phyloP scores from a whole-genome alignment of 2,888 invertebrate species.

The Theretra japonica region DNA sequence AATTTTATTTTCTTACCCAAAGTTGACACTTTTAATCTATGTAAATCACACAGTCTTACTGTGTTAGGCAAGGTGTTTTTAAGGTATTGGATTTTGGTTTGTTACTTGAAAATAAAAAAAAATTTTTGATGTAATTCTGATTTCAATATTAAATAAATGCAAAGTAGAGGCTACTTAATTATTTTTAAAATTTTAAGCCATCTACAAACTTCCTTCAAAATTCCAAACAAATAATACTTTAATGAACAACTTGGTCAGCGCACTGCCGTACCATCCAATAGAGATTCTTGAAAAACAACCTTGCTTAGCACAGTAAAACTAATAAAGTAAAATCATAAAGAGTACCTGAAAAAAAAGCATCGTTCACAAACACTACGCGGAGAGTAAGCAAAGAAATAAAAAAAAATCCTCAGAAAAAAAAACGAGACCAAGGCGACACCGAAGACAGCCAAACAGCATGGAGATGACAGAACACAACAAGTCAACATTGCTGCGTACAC shows the following conservation, averaged over 20 bases:
- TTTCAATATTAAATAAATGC: no score
- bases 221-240: no score
- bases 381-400: constrained; percentile 65
- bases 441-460: constrained; percentile 71
- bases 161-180: no score
- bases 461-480: constrained; percentile 77
- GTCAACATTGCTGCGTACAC: constrained; percentile 65
- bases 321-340: neutral
- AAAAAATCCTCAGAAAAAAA: constrained; percentile 42
- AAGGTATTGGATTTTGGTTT: no score
- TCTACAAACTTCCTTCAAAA: no score
- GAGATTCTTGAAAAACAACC: neutral
- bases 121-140: no score
- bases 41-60: neutral
- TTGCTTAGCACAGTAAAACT: constrained; percentile 1
- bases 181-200: no score
- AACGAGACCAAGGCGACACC: constrained; percentile 53
- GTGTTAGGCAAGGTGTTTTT: neutral
- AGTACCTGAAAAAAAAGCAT: constrained; percentile 43
- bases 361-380: constrained; percentile 59
- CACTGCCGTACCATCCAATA: neutral
- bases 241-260: neutral
- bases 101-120: no score
- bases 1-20: constrained; percentile 9
- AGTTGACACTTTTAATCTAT: constrained; percentile 14